Evolutionary conservation across 2,113 vertebrate genomes (phyloP), one percentile per base, ranked within the genome.

Genomic region (Semnornis frantzii): DNA sequence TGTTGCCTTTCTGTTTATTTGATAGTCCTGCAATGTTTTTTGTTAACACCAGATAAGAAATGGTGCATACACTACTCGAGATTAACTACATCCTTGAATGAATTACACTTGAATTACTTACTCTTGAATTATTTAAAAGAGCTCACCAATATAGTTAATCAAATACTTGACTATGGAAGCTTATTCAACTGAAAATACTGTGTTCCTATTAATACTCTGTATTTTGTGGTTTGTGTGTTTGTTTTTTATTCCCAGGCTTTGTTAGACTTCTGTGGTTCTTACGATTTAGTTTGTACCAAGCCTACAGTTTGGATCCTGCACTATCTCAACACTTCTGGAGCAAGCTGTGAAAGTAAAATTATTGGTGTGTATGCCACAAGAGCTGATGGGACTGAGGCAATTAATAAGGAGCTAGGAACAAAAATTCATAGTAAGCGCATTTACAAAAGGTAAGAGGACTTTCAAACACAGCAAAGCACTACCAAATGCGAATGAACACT

Each of bases 221-320:
- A 76, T 87, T 86, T 50, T 68, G 25, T 80, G 16, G 19, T 76
- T 34, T 60, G 10, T n/a, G 4, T 63, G 6, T 58, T 58, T 54
- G 25, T 13, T 19, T 20, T 25, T 37, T 25, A 15, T 63, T 91
- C 91, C 42, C 59, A 98, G 97, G 97, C 95, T 90, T 96, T 98
- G 62, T 74, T 96, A 93, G 98, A 98, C 87, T 98, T 98, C 80
- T 98, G 97, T 34, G 85, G 96, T 83, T 98, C 97, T 3, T 98
- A 98, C 24, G 55, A 96, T 66, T 97, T 98, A 72, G 91, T 97
- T 87, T 98, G 97, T 80, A 97, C 94, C 80, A 97, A 97, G 66
- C 97, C 97, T 58, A 97, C 96, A 16, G 97, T 98, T 69, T 98
- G 98, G 97, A 96, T 98, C 73, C 92, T 98, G 33, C 97, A 98